Base-by-base conservation (phyloP, 2,888 invertebrate species). In the Eustalomyia histrio region DNA sequence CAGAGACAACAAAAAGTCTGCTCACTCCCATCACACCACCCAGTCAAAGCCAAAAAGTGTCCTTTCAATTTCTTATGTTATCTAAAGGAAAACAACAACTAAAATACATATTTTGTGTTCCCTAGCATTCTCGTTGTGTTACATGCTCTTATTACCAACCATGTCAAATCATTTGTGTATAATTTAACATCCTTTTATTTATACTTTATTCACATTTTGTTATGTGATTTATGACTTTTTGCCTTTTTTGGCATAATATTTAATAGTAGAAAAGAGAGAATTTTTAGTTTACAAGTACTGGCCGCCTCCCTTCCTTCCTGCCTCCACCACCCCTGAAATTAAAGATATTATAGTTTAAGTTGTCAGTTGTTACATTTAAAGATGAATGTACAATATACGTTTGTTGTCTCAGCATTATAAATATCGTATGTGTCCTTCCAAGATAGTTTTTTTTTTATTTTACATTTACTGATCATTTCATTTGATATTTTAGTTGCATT, bases 191-290 rank as follows among this genome's bases (percentile, higher is more conserved):
- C 74, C 71, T 67, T 81, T 74, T 50, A 33, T 21, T 47, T 50
- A 35, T 50, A 39, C 55, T 78, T 14, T 78, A n/a, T 57, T 57
- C 29, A 9, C 2, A 33, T 39, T 69, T 33, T 12, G 16, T 60
- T 14, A 18, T 53, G 78, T 81, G 81, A 81, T 81, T 81, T 81
- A 81, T 81, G 78, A 52, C 76, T 50, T 60, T 81, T 69, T 60
- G 76, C 74, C 81, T 76, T 74, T 79, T 80, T 78, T 81, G 80
- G 76, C 80, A 81, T 69, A 74, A 63, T 61, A 78, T 72, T 61
- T 24, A 61, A 67, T 67, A 67, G 55, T 33, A 67, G 53, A 61
- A 61, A 61, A 67, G 50, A 72, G 35, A 78, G 65, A 67, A 72
- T 72, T 71, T 60, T 71, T 61, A 65, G 72, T 78, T 78, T 73